phyloP scores from a whole-genome alignment of 2,113 vertebrate genomes.

The Clinocottus analis region DNA sequence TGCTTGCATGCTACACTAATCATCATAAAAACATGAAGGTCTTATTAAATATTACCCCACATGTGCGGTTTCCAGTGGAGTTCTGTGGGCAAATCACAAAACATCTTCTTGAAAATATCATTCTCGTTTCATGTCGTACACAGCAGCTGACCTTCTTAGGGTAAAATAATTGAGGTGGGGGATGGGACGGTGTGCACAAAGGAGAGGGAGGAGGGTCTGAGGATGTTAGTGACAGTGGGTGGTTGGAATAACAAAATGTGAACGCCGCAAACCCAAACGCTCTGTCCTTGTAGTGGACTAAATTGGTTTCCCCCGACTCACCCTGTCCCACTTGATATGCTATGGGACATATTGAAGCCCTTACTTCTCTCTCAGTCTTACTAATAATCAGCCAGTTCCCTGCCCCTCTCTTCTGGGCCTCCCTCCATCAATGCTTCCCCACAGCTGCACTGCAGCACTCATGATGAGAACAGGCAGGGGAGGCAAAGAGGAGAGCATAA shows the following conservation, averaged over 20 bases:
- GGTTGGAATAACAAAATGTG: constrained; percentile 74
- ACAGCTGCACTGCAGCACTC: constrained; percentile 65
- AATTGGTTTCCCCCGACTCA: constrained; percentile 56
- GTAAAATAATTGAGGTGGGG: constrained; percentile 44
- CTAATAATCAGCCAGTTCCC: constrained; percentile 71
- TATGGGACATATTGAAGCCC: constrained; percentile 76
- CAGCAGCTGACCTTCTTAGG: constrained; percentile 41
- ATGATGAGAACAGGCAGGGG: constrained; percentile 25
- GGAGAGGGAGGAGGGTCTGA: constrained; percentile 41
- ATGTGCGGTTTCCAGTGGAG: constrained; percentile 26
- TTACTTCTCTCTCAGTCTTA: constrained; percentile 60
- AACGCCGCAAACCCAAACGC: constrained; percentile 65
- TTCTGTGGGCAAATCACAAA: constrained; percentile 17
- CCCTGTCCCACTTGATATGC: constrained; percentile 66
- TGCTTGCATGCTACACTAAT: constrained; percentile 51
- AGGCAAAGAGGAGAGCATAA: not conserved
- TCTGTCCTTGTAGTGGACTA: constrained; percentile 58
- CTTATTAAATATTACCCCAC: constrained; percentile 49
- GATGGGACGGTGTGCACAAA: constrained; percentile 29
- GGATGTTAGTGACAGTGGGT: constrained; percentile 59
- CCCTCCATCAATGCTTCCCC: constrained; percentile 50
- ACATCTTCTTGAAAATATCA: constrained; percentile 5
- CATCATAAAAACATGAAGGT: constrained; percentile 45
- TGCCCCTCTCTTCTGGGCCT: constrained; percentile 71
- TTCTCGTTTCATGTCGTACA: constrained; percentile 33